Conservation (phyloP, 2,888 invertebrate genomes). For the Ornithoptera priamus region DNA sequence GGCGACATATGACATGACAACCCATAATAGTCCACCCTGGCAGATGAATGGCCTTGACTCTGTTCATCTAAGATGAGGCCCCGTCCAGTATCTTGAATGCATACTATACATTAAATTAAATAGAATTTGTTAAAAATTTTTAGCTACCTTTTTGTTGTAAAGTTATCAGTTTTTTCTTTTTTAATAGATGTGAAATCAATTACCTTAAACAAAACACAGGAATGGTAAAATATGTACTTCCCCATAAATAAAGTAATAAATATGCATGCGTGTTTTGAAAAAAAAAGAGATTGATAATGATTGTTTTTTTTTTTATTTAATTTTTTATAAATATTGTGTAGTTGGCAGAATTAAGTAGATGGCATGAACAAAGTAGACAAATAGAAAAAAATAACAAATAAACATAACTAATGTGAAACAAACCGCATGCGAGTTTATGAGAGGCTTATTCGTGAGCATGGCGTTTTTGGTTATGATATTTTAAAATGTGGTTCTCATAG, state of each 20-base stretch:
- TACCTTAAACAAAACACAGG: constrained; percentile 12
- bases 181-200: constrained; percentile 4
- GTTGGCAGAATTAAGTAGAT: constrained; percentile 20
- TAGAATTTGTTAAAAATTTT: background rate
- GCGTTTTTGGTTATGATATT: background rate
- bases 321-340: constrained; percentile 3
- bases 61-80: too few species aligned
- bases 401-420: constrained; percentile 11
- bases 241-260: constrained; percentile 6
- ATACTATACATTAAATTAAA: background rate
- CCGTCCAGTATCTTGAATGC: too few species aligned
- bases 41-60: too few species aligned
- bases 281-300: constrained; percentile 7
- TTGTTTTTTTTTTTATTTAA: too few species aligned
- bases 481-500: background rate
- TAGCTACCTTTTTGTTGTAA: background rate
- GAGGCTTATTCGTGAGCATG: constrained; percentile 27
- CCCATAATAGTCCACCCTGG: too few species aligned
- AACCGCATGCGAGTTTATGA: constrained; percentile 23
- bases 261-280: constrained; percentile 26
- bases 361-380: constrained; percentile 26
- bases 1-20: too few species aligned
- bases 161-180: background rate
- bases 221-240: constrained; percentile 23
- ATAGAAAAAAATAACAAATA: constrained; percentile 25